Evolutionary conservation across 2,888 invertebrate species (phyloP).

Genomic region (Piscicola geometra): DNA sequence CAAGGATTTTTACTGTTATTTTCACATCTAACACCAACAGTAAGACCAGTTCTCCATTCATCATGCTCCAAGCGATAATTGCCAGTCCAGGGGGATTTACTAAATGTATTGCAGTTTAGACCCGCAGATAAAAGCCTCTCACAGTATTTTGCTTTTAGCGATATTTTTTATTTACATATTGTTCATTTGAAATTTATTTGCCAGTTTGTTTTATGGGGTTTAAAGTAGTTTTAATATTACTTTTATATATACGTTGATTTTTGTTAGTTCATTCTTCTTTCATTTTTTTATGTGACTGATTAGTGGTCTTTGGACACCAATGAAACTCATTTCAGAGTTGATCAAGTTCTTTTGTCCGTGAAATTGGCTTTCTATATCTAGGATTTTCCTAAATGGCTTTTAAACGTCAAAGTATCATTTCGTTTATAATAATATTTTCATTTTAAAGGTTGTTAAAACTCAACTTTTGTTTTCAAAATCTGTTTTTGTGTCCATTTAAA

Average conservation of each 20-base stretch:
- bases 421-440: too few relatives aligned
- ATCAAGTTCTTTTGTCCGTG: not conserved
- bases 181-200: not conserved
- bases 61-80: not conserved
- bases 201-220: too few relatives aligned
- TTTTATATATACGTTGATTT: too few relatives aligned
- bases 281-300: not conserved
- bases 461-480: too few relatives aligned
- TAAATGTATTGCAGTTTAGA: constrained; percentile 3
- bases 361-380: not conserved
- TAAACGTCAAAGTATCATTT: not conserved
- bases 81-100: not conserved
- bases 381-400: not conserved
- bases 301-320: not conserved
- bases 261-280: not conserved
- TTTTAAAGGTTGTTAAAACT: too few relatives aligned
- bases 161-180: not conserved
- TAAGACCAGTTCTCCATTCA: constrained; percentile 11
- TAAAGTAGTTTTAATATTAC: too few relatives aligned
- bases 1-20: too few relatives aligned
- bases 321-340: not conserved
- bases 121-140: not conserved
- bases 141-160: not conserved
- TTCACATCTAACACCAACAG: constrained; percentile 1
- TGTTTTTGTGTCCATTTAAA: too few relatives aligned